Base-by-base conservation (phyloP, 2,797 vertebrate species). In the Pyrocephalus nanus region DNA sequence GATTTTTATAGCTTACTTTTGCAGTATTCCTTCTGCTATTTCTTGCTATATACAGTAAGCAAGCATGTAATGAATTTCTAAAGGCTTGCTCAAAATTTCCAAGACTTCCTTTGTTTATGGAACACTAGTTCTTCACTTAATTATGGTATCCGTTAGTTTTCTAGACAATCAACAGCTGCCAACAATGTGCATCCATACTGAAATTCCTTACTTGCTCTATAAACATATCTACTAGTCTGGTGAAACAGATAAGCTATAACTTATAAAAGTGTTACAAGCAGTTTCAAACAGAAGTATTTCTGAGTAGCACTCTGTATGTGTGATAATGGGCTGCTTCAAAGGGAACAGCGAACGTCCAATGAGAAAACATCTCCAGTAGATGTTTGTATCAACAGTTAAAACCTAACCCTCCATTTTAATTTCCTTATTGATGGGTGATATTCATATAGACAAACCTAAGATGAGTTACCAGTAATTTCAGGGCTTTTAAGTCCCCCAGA, bases 1-100 rank as follows among this genome's bases (percentile, higher is more conserved):
- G 58, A 90, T 89, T 96, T 96, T 96, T 61, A 79, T 92, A 94
- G 36, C 22, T 70, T 74, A 26, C 14, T 90, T 85, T 91, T 70
- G 84, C 43, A 85, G 26, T 51, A 32, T 87, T 92, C 10, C 15
- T 95, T 90, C n/a, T 58, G 21, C 50, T 88, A 34, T 90, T 90
- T 38, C 26, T 93, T 94, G n/a, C 36, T 78, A 65, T 83, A 69
- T 45, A 64, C 25, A 48, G 9, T 55, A 43, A 90, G 17, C 48
- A 36, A 87, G 32, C 18, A n/a, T 34, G n/a, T 2, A 6, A 66
- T 88, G 54, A 55, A 86, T 80, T 85, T 57, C 81, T 76, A 42
- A 89, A 45, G 19, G 71, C 0, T 0, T 47, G 22, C 3, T 67
- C 12, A 61, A 67, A 57, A 78, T 57, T 12, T 19, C n/a, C 47